phyloP scores from a whole-genome alignment of 2,113 vertebrate genomes.

The Albula goreensis region DNA sequence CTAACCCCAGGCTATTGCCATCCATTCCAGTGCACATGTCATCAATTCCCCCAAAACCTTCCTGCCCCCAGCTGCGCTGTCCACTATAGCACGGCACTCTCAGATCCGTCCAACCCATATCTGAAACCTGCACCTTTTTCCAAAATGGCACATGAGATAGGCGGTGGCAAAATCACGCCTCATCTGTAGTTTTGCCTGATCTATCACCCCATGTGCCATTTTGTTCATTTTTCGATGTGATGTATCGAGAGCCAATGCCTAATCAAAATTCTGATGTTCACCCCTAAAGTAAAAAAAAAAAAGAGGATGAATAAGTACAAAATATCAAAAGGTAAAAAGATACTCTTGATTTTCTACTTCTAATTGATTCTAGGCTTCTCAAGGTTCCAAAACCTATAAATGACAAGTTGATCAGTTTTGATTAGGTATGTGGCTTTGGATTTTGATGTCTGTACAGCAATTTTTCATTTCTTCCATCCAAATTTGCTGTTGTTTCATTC shows the following conservation, averaged over 20 bases:
- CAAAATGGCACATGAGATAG: slow-evolving; percentile 55
- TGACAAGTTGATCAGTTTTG: slow-evolving; percentile 45
- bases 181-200: slow-evolving; percentile 31
- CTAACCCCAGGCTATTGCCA: slow-evolving; percentile 6
- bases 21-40: slow-evolving; percentile 8
- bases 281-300: background rate
- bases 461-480: slow-evolving; percentile 27
- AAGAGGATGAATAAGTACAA: background rate
- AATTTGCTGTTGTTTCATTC: slow-evolving; percentile 30
- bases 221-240: slow-evolving; percentile 45
- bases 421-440: slow-evolving; percentile 37
- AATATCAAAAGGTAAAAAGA: background rate
- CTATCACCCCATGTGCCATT: slow-evolving; percentile 56
- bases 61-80: slow-evolving; percentile 53
- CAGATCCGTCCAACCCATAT: slow-evolving; percentile 44
- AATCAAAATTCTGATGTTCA: slow-evolving; percentile 51
- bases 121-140: slow-evolving; percentile 43
- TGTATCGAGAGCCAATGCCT: slow-evolving; percentile 35
- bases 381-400: background rate
- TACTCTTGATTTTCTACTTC: background rate
- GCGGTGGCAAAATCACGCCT: slow-evolving; percentile 35
- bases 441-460: background rate
- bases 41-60: slow-evolving; percentile 17
- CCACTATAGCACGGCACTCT: slow-evolving; percentile 51
- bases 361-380: background rate